phyloP scores from a whole-genome alignment of 2,113 vertebrate genomes.

The Trematocara zebra region DNA sequence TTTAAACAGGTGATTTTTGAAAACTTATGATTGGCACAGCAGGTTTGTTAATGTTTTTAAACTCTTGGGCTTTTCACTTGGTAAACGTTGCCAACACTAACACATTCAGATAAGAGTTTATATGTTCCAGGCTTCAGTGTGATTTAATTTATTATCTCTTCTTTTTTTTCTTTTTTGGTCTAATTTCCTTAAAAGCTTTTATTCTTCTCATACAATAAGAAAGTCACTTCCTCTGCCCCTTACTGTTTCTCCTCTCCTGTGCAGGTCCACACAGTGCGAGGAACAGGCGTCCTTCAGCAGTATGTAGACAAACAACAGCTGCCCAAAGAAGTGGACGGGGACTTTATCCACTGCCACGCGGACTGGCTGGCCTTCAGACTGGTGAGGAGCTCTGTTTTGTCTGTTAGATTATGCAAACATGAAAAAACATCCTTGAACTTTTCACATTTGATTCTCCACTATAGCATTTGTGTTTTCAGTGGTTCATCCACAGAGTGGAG shows the following conservation, averaged over 20 bases:
- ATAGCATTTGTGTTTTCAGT: not conserved
- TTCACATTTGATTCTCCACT: not conserved
- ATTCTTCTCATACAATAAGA: not conserved
- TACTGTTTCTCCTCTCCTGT: not conserved
- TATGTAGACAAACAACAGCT: slow-evolving; percentile 79
- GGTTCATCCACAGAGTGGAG: not conserved
- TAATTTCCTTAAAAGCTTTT: not conserved
- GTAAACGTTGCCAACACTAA: not conserved
- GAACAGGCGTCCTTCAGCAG: slow-evolving; percentile 72
- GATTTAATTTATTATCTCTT: not conserved
- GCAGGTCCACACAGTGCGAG: slow-evolving; percentile 70
- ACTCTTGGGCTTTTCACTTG: not conserved
- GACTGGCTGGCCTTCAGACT: slow-evolving; percentile 81
- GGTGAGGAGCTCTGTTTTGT: slow-evolving; percentile 44
- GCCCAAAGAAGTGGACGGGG: slow-evolving; percentile 73
- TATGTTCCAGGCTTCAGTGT: not conserved
- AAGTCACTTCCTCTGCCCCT: not conserved
- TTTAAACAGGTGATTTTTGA: not conserved
- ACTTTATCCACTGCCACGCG: slow-evolving; percentile 69
- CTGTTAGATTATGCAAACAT: not conserved
- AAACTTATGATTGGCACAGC: not conserved
- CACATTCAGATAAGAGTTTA: not conserved
- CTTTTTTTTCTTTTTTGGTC: not conserved
- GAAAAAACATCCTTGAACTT: not conserved
- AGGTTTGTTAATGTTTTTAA: not conserved